Percentiles rank a stretch among this genome's conserved stretches.
phyloP scores from a whole-genome alignment of 2,113 vertebrate species.

The Myrmecophaga tridactyla region DNA sequence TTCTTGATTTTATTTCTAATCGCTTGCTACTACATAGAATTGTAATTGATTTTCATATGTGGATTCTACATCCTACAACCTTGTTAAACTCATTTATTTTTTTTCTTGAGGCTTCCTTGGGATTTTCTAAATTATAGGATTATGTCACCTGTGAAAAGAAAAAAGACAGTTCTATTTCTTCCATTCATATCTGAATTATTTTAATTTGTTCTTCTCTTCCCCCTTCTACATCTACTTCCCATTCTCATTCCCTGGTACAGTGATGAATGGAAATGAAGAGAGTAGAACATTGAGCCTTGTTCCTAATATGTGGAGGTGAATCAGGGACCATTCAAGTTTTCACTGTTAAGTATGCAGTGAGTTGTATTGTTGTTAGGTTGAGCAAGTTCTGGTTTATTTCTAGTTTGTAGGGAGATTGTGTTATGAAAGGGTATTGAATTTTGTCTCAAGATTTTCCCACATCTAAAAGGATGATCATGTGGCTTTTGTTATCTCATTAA shows the following conservation, averaged over 20 bases:
- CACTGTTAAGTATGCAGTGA: not conserved
- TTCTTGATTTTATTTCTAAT: not conserved
- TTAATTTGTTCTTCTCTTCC: not conserved
- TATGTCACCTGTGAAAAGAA: not conserved
- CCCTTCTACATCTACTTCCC: not conserved
- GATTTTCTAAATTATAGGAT: not conserved
- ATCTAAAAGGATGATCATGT: not conserved
- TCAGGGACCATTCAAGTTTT: not conserved
- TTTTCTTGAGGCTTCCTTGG: not conserved
- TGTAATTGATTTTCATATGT: not conserved
- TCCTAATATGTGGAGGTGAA: not conserved
- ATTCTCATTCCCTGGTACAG: not conserved
- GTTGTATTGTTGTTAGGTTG: not conserved
- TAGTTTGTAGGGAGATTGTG: not conserved
- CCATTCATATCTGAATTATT: not conserved
- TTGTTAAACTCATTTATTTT: slow-evolving; percentile 5
- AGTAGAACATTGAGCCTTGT: not conserved
- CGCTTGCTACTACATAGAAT: not conserved
- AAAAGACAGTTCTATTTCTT: not conserved
- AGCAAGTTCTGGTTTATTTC: not conserved
- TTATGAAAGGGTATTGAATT: not conserved
- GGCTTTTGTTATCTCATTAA: not conserved
- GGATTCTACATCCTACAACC: not conserved
- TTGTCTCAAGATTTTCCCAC: not conserved
- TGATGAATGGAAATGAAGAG: not conserved